These are phyloP conservation scores for Sinosuthora webbiana DNA, from an alignment of 2,113 vertebrate species.

Conservation along the genomic window DNA sequence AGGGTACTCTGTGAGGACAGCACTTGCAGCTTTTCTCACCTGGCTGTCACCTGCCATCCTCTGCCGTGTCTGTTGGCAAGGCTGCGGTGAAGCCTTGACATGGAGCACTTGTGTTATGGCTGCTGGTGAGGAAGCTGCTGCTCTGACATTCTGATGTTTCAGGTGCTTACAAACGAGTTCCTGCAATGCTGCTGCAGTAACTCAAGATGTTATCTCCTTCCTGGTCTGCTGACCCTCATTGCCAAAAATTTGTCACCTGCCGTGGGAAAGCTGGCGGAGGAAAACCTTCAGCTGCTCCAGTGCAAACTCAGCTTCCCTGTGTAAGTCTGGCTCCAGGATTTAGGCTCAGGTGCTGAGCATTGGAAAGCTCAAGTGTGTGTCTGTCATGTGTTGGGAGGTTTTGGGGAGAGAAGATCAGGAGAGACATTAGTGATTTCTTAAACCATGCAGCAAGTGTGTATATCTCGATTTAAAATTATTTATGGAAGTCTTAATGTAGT, in stretches of 20 bases:
- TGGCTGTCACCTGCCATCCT: neutral
- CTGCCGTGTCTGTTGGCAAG: rapidly evolving
- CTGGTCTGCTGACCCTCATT: neutral
- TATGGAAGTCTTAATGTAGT: neutral
- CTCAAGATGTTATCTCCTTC: neutral
- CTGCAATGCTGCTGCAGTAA: neutral
- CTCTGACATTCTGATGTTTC: neutral
- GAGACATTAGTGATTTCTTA: neutral
- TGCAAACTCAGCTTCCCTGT: neutral
- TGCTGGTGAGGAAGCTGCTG: neutral
- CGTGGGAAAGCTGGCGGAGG: rapidly evolving
- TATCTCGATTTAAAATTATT: neutral
- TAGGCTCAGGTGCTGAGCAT: neutral
- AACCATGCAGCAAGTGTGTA: neutral
- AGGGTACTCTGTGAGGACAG: neutral
- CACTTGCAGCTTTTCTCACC: neutral
- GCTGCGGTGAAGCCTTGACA: neutral
- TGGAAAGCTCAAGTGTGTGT: neutral
- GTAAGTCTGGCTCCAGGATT: neutral
- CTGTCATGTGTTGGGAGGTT: neutral
- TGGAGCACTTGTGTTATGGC: rapidly evolving
- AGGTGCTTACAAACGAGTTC: neutral
- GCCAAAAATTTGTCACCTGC: neutral
- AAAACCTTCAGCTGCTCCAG: neutral
- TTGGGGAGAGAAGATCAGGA: neutral